phyloP scores from a whole-genome alignment of 2,113 vertebrate genomes.

The Vulpes vulpes region DNA sequence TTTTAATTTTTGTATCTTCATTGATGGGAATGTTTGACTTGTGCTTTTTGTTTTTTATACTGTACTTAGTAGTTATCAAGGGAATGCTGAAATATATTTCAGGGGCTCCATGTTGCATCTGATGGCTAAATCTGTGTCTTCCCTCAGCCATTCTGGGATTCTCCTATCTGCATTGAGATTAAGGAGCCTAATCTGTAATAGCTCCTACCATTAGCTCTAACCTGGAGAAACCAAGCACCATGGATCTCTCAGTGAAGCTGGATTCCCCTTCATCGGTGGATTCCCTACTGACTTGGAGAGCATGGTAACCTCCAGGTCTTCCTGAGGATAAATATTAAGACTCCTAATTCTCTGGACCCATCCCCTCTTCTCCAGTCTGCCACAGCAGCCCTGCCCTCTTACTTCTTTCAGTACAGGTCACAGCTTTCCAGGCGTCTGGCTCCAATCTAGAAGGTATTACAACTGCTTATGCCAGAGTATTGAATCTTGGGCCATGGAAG shows the following conservation, averaged over 20 bases:
- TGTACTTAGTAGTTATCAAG: neutral
- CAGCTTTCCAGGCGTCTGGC: neutral
- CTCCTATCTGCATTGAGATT: neutral
- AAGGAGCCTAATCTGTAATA: neutral
- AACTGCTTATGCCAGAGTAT: neutral
- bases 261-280: neutral
- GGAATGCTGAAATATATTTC: neutral
- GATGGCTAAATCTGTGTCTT: neutral
- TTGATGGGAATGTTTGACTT: neutral
- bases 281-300: no score
- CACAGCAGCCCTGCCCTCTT: neutral
- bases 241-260: neutral
- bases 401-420: neutral
- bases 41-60: neutral
- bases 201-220: neutral
- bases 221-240: neutral
- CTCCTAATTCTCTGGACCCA: neutral
- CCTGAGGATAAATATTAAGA: neutral
- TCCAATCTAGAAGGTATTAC: neutral
- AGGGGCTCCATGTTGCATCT: neutral
- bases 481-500: neutral
- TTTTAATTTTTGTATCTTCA: neutral
- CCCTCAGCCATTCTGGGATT: neutral
- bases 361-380: neutral
- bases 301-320: neutral